These are phyloP conservation scores for Noctua comes DNA, from an alignment of 2,888 invertebrate species.

Conservation along the genomic window DNA sequence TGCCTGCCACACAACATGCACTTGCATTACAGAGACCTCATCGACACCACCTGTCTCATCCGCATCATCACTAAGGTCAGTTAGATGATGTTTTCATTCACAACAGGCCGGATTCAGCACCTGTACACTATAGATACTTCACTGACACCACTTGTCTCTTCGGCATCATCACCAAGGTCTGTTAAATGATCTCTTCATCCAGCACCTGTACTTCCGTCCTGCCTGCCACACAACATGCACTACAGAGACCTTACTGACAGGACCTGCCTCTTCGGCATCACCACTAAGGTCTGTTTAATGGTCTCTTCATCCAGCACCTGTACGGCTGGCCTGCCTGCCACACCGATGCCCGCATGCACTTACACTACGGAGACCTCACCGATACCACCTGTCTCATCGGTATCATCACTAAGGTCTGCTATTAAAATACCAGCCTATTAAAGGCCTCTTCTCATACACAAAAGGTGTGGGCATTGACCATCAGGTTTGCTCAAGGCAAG, in stretches of 20 bases:
- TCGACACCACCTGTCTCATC: conserved; percentile 97
- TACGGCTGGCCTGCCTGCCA: conserved; percentile 97
- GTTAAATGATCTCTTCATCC: conserved; percentile 93
- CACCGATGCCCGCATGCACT: conserved; percentile 88
- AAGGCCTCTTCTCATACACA: background rate
- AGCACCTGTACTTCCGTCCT: conserved; percentile 98
- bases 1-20: conserved; percentile 95
- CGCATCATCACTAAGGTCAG: conserved; percentile 86
- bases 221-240: conserved; percentile 97
- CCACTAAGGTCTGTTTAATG: conserved; percentile 79
- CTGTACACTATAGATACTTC: conserved; percentile 99
- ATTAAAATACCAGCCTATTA: background rate
- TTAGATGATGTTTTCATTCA: conserved; percentile 94
- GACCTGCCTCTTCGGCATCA: conserved; percentile 78
- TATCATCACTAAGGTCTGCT: conserved; percentile 84
- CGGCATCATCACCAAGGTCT: conserved; percentile 86
- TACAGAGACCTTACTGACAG: conserved; percentile 99
- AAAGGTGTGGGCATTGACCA: background rate
- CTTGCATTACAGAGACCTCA: conserved; percentile 99
- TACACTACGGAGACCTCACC: conserved; percentile 95
- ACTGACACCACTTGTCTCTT: conserved; percentile 97
- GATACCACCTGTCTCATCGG: conserved; percentile 70
- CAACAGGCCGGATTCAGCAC: conserved; percentile 98
- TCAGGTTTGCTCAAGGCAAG: background rate
- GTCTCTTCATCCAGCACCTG: conserved; percentile 98